These are phyloP conservation scores for Phorcus lineatus DNA, from an alignment of 2,888 invertebrate genomes.

Conservation along the genomic window DNA sequence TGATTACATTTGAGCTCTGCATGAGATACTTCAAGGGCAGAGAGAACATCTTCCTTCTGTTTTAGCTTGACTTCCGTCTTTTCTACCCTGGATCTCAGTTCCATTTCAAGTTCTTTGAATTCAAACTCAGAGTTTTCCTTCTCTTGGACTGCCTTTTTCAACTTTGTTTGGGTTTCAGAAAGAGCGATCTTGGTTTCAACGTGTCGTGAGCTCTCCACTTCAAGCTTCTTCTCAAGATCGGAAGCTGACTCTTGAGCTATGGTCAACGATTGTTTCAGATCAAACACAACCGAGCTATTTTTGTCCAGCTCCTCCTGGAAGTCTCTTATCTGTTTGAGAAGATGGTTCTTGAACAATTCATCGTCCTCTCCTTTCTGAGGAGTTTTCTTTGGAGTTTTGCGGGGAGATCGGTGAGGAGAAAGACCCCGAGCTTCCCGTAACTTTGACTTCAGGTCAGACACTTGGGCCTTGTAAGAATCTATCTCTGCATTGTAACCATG, in stretches of 20 bases:
- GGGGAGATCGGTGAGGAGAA: slow-evolving; percentile 43
- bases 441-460: slow-evolving; percentile 36
- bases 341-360: slow-evolving; percentile 37
- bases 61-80: not conserved
- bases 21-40: not conserved
- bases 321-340: slow-evolving; percentile 47
- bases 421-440: not conserved
- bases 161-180: slow-evolving; percentile 35
- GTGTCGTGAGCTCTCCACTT: slow-evolving; percentile 33
- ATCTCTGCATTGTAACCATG: slow-evolving; percentile 69
- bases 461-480: slow-evolving; percentile 56
- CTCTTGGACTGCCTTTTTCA: slow-evolving; percentile 26
- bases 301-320: slow-evolving; percentile 50
- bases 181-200: slow-evolving; percentile 33
- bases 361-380: slow-evolving; percentile 34
- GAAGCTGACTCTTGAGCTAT: slow-evolving; percentile 43
- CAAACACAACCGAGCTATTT: slow-evolving; percentile 46
- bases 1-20: slow-evolving; percentile 15
- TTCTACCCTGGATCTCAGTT: not conserved
- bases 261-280: slow-evolving; percentile 47
- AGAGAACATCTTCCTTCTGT: not conserved
- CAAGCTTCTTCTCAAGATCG: slow-evolving; percentile 45
- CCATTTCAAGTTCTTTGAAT: not conserved
- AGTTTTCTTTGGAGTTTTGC: slow-evolving; percentile 33
- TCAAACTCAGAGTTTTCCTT: slow-evolving; percentile 27